phyloP scores from a whole-genome alignment of 2,797 vertebrate genomes.

The Garrulus glandarius region DNA sequence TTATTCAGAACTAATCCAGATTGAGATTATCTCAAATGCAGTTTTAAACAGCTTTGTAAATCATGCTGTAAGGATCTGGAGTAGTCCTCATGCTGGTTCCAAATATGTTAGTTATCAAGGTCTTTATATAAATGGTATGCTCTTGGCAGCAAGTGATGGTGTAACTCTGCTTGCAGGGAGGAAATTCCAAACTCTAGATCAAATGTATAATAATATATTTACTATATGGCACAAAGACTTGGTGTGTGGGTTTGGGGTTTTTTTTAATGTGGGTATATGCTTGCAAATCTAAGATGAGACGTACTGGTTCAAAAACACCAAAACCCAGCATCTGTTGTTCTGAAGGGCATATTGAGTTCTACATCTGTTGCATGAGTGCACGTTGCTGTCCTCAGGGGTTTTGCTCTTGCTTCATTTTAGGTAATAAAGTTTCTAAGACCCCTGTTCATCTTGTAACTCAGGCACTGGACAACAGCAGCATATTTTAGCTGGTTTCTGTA shows the following conservation, averaged over 20 bases:
- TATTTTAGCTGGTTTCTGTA: neutral
- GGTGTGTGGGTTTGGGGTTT: fast-evolving
- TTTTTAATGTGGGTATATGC: neutral
- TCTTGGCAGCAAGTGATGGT: neutral
- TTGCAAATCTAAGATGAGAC: neutral
- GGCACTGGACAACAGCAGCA: neutral
- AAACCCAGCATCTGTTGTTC: neutral
- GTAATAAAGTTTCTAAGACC: neutral
- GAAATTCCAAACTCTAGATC: neutral
- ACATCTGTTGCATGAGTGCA: neutral
- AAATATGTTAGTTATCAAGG: neutral
- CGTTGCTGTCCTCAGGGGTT: neutral
- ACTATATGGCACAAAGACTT: neutral
- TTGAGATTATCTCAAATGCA: neutral
- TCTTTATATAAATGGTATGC: neutral
- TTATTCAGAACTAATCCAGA: neutral
- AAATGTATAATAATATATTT: neutral
- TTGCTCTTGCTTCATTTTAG: neutral
- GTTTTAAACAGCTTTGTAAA: neutral
- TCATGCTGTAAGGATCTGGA: neutral
- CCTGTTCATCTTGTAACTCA: neutral
- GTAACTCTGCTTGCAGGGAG: neutral
- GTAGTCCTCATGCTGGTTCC: neutral
- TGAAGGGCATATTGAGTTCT: neutral
- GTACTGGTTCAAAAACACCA: neutral